Evolutionary conservation across 2,113 vertebrate genomes (phyloP), one percentile per base, ranked within the genome.

Genomic region (Lagopus leucura): DNA sequence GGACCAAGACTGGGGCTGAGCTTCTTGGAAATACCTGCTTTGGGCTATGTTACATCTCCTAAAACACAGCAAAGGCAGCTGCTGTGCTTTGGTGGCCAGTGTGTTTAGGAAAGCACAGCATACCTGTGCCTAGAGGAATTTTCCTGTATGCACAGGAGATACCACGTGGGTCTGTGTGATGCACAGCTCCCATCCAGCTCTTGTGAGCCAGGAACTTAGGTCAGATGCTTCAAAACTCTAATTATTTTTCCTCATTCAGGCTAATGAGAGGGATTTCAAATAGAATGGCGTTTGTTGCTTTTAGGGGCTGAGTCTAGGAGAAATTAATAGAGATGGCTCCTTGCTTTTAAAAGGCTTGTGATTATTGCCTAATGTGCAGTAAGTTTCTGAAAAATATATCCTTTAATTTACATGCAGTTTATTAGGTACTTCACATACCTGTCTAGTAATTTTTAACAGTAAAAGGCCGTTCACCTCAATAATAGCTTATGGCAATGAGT

Each of bases 371-470:
- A 40, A 67, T 36, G 7, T 10, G 69, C 73, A 22, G 13, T 2
- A 28, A 43, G 30, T 43, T 83, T 66, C 70, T 82, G 52, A 50
- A 30, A 83, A 40, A 81, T 16, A 43, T n/a, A 8, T 24, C 65
- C 66, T 66, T 64, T 74, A 67, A 93, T 94, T 88, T 28, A 28
- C 45, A 60, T 11, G 34, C 77, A 1, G 8, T 75, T 92, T 63
- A 34, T 24, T 79, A 77, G 71, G 38, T n/a, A 10, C 61, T 92
- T 81, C 95, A 52, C 47, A 45, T 38, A 38, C 69, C 83, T 86
- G 73, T 32, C 77, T 78, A 45, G 70, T 82, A 58, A 77, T 90
- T 50, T 30, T 12, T 28, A 80, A 20, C 69, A 82, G 13, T 64
- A 69, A 69, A 69, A 90, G 54, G 55, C 71, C 78, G 16, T 20